Evolutionary conservation across 2,888 invertebrate species (phyloP), one percentile per base, ranked within the genome.

Genomic region (Belgica antarctica): DNA sequence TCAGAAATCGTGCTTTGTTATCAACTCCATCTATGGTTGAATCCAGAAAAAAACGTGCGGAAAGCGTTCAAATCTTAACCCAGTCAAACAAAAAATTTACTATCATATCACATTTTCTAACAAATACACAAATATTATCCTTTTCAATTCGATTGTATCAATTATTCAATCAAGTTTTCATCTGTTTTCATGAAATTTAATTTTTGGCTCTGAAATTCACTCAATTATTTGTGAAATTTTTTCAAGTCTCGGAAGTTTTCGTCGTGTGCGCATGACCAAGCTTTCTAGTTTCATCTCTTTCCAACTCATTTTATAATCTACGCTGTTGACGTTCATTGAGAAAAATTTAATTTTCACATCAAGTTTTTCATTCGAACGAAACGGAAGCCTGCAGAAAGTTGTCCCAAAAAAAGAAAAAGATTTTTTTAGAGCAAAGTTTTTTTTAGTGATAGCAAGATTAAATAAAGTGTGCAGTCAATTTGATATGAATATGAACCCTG

Each of bases 331-430:
- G 25, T 65, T 65, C 47, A 47, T 65, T 65, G 47, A 65, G 47
- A 47, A 65, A 65, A 41, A 41, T 7, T 65, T 47, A 12, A 3
- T 17, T 65, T 36, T 47, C 47, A 65, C 24, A 65, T 65, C 65
- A 65, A 65, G 65, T 65, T 65, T 41, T 46, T 46, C 65, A 22
- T 17, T 65, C 41, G 25, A 65, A 46, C 8, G 19, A 25, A 25
- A 47, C 46, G 25, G 65, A 65, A 65, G 65, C 41, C 27, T 7
- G 1, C 1, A 27, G 27, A 59, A 59, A 25, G 24, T 59, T 25
- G 2, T 52, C 19, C 27, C 10, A 15, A 19, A 59, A 5, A 7
- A n/a, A 59, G 22, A 52, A 52, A 22, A 52, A 31, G 34, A 27
- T 7, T 52, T 52, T 52, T 52, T 59, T 59, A 52, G 22, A 22